A percentile compares a stretch with the other conserved stretches of the same genome.
phyloP scores from a whole-genome alignment of 2,113 vertebrate genomes.

The Melanocharis versteri region DNA sequence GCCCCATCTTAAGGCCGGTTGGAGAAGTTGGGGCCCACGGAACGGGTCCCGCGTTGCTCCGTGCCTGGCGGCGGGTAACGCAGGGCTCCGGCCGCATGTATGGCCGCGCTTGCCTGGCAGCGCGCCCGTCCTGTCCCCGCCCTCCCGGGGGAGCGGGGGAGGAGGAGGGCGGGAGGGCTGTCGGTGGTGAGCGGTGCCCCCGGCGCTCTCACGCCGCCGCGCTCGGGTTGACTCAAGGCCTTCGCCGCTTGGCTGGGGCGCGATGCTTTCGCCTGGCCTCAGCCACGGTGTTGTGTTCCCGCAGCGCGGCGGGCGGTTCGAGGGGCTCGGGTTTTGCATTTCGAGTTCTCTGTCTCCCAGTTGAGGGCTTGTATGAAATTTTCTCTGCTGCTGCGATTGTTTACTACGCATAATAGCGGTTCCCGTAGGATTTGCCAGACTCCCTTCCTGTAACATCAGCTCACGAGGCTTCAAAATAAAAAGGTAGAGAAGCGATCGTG shows the following conservation, averaged over 20 bases:
- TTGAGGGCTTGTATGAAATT: neutral
- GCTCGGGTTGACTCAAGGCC: neutral
- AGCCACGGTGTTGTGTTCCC: neutral
- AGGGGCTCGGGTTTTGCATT: rapidly evolving
- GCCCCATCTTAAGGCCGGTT: neutral
- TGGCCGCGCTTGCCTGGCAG: neutral
- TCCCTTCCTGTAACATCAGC: rapidly evolving
- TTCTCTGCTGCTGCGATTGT: neutral
- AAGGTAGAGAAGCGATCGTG: neutral
- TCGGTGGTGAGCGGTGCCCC: neutral
- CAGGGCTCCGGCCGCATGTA: neutral
- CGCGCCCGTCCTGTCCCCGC: neutral
- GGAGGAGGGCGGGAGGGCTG: neutral
- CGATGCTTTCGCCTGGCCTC: neutral
- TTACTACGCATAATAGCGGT: rapidly evolving
- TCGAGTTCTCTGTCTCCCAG: rapidly evolving
- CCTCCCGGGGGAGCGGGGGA: neutral
- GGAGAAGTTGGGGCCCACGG: neutral
- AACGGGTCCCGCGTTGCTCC: rapidly evolving
- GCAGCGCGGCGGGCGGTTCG: neutral
- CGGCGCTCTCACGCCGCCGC: neutral
- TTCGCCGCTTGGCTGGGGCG: neutral
- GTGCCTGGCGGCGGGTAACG: neutral
- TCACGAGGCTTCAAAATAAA: neutral
- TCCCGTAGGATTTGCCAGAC: neutral